Evolutionary conservation across 2,797 vertebrate genomes (phyloP).

Genomic region (Diplodus sargus): DNA sequence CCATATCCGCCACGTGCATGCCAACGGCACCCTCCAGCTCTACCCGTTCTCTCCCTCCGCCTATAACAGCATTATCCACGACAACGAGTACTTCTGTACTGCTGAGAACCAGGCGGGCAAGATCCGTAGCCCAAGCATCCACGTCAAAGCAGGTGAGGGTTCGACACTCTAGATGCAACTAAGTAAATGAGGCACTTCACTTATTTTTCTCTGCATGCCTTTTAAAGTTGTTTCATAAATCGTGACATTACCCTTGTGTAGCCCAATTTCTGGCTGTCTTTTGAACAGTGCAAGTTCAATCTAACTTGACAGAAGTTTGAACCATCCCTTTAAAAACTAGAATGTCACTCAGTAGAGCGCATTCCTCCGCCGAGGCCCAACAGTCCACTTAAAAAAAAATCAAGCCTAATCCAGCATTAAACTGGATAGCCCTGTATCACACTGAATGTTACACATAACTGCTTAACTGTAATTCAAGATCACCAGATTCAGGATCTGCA

Average conservation of each 20-base stretch:
- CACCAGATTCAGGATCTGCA: too few species aligned
- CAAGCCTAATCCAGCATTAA: too few species aligned
- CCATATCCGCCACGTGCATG: slow-evolving; percentile 97
- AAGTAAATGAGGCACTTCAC: neutral
- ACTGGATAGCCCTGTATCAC: too few species aligned
- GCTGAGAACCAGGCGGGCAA: slow-evolving; percentile 98
- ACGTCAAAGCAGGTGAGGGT: slow-evolving; percentile 95
- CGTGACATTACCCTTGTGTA: neutral
- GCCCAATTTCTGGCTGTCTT: neutral
- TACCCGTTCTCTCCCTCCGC: slow-evolving; percentile 98
- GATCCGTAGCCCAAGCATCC: slow-evolving; percentile 98
- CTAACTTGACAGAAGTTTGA: neutral
- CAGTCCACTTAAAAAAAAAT: too few species aligned
- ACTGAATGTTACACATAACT: too few species aligned
- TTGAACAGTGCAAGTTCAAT: neutral
- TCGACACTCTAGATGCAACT: neutral
- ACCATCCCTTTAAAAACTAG: neutral
- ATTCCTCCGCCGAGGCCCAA: too few species aligned
- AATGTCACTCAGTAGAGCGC: too few species aligned
- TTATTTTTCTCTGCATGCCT: neutral
- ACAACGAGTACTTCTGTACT: slow-evolving; percentile 99
- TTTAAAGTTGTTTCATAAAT: neutral
- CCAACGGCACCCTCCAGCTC: slow-evolving; percentile 99
- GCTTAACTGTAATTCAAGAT: too few species aligned
- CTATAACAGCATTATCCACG: slow-evolving; percentile 99